Conservation (phyloP, 2,888 invertebrate genomes). For the Arctia plantaginis region DNA sequence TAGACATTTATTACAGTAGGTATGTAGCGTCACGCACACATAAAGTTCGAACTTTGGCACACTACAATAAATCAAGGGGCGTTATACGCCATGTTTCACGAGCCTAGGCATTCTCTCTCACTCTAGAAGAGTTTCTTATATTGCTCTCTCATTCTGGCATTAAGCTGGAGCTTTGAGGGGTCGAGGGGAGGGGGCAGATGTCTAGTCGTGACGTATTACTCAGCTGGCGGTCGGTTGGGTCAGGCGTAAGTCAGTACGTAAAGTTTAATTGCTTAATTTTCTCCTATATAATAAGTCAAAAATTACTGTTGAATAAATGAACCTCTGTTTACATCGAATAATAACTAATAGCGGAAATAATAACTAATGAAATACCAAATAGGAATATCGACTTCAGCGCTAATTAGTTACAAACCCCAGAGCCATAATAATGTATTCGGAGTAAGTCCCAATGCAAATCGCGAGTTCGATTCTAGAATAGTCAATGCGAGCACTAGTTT, state of each 20-base stretch:
- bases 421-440: conserved; percentile 80
- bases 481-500: conserved; percentile 82
- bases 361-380: conserved; percentile 74
- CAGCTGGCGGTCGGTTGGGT: conserved; percentile 77
- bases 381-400: conserved; percentile 75
- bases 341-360: conserved; percentile 60
- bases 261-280: conserved; percentile 59
- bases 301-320: conserved; percentile 20
- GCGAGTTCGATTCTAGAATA: conserved; percentile 85
- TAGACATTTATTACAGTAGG: conserved; percentile 50
- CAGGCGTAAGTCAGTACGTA: conserved; percentile 64
- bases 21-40: conserved; percentile 76
- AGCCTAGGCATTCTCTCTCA: conserved; percentile 76
- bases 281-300: conserved; percentile 46
- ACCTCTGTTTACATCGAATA: conserved; percentile 28
- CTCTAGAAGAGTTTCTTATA: conserved; percentile 69
- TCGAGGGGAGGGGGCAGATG: conserved; percentile 78
- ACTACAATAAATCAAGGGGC: conserved; percentile 87
- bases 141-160: conserved; percentile 73
- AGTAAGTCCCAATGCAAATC: conserved; percentile 84
- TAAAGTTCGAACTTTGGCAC: conserved; percentile 85
- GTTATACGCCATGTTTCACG: conserved; percentile 87
- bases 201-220: conserved; percentile 86
- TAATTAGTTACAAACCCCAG: conserved; percentile 79
- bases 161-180: conserved; percentile 75